A percentile compares a stretch with the other conserved stretches of the same genome.
These are phyloP conservation scores for Norana najaformis DNA, from an alignment of 2,888 invertebrate species.

Conservation along the genomic window DNA sequence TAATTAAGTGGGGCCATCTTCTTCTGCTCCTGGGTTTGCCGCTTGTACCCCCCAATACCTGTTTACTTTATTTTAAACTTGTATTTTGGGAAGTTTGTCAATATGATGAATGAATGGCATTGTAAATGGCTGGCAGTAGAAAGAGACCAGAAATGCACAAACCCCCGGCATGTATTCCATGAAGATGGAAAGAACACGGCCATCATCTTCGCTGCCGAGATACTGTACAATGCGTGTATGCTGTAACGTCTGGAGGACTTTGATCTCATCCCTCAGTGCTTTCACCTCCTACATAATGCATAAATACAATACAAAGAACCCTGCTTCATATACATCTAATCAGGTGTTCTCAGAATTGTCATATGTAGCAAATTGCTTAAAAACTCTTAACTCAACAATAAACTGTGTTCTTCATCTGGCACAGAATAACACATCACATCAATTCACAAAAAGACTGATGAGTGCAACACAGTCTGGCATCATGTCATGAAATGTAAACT, in stretches of 20 bases:
- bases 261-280: constrained; percentile 63
- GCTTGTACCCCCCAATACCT: neutral
- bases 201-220: constrained; percentile 59
- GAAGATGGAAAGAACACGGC: constrained; percentile 61
- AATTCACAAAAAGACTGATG: no score
- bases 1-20: neutral
- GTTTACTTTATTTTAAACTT: neutral
- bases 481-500: no score
- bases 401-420: neutral
- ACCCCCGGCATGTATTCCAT: constrained; percentile 66
- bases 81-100: neutral
- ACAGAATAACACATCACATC: no score
- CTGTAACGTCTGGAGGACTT: constrained; percentile 58
- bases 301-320: neutral
- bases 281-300: constrained; percentile 56
- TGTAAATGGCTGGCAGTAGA: neutral
- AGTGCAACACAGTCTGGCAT: no score
- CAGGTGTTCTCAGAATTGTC: neutral
- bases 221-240: constrained; percentile 64
- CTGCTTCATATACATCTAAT: no score
- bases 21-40: neutral
- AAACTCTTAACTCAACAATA: neutral
- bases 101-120: neutral
- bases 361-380: neutral
- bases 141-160: constrained; percentile 38